phyloP scores from a whole-genome alignment of 2,888 invertebrate species.

The Galeopsomyia nigrocyanea region DNA sequence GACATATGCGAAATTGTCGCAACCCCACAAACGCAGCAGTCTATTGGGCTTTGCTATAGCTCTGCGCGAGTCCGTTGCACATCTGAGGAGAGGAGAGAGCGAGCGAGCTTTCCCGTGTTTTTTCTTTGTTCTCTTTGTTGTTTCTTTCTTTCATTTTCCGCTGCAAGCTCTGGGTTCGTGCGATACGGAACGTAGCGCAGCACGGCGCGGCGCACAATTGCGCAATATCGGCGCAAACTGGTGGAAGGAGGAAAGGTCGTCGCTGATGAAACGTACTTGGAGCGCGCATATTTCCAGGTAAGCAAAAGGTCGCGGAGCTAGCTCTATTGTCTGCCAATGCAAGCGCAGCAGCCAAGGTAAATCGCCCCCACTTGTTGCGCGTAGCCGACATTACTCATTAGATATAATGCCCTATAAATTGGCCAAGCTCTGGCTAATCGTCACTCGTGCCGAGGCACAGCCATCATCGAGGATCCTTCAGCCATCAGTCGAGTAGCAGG shows the following conservation, averaged over 20 bases:
- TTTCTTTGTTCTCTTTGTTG: too few species aligned
- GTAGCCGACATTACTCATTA: slow-evolving; percentile 58
- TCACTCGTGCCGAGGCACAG: slow-evolving; percentile 55
- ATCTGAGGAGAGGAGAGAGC: too few species aligned
- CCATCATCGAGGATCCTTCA: too few species aligned
- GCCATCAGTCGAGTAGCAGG: too few species aligned
- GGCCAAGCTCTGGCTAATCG: slow-evolving; percentile 63
- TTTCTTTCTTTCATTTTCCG: too few species aligned
- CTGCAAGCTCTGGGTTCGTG: slow-evolving; percentile 22
- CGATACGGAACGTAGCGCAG: background rate
- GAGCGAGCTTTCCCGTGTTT: too few species aligned
- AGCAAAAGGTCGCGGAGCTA: slow-evolving; percentile 43
- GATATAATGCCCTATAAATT: slow-evolving; percentile 69
- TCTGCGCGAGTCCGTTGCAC: too few species aligned
- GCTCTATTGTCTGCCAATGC: slow-evolving; percentile 65
- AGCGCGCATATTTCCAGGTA: slow-evolving; percentile 5
- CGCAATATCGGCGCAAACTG: background rate
- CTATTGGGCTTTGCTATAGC: too few species aligned
- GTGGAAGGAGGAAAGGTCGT: too few species aligned
- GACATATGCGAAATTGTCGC: too few species aligned
- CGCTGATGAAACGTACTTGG: background rate
- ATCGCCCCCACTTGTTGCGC: slow-evolving; percentile 53
- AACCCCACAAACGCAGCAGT: too few species aligned
- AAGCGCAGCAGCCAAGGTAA: slow-evolving; percentile 67
- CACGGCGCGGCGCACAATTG: background rate